Evolutionary conservation across 1,140 invertebrate genomes (phyloP).

Genomic region (Neodiprion virginianus): DNA sequence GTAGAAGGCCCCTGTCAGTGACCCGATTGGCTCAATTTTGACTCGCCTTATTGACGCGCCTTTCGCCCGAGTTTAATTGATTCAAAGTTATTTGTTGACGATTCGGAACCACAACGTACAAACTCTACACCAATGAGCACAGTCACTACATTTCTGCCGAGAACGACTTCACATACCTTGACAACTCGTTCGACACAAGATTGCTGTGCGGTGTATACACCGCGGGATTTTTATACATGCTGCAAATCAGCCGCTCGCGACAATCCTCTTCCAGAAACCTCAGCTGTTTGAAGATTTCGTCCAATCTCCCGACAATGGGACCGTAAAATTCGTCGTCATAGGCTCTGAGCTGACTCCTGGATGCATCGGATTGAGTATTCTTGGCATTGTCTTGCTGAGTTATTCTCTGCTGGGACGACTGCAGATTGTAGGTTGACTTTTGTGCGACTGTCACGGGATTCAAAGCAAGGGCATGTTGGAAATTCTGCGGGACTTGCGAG

Average conservation of each 20-base stretch:
- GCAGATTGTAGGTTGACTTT: neutral
- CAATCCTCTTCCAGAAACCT: slow-evolving; percentile 73
- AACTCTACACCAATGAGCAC: neutral
- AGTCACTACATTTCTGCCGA: neutral
- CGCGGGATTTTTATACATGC: slow-evolving; percentile 80
- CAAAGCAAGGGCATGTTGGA: neutral
- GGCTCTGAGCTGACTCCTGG: neutral
- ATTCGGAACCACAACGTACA: neutral
- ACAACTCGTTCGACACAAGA: slow-evolving; percentile 81
- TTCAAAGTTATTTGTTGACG: neutral
- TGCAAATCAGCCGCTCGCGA: slow-evolving; percentile 78
- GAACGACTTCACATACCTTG: slow-evolving; percentile 70
- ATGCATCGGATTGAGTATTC: neutral
- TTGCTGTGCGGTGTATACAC: slow-evolving; percentile 84
- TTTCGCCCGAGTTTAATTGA: slow-evolving; percentile 5
- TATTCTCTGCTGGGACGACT: neutral
- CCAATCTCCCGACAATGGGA: slow-evolving; percentile 76
- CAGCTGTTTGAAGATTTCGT: slow-evolving; percentile 74
- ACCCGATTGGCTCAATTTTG: slow-evolving; percentile 50
- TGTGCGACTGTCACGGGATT: neutral
- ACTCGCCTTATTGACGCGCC: slow-evolving; percentile 13
- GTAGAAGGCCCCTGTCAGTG: slow-evolving; percentile 18
- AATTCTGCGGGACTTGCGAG: neutral
- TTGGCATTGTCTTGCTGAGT: neutral
- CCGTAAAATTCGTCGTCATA: slow-evolving; percentile 78